Percentiles rank a stretch among this genome's conserved stretches.
phyloP scores from a whole-genome alignment of 1,140 invertebrate genomes.

The Tigriopus japonicus region DNA sequence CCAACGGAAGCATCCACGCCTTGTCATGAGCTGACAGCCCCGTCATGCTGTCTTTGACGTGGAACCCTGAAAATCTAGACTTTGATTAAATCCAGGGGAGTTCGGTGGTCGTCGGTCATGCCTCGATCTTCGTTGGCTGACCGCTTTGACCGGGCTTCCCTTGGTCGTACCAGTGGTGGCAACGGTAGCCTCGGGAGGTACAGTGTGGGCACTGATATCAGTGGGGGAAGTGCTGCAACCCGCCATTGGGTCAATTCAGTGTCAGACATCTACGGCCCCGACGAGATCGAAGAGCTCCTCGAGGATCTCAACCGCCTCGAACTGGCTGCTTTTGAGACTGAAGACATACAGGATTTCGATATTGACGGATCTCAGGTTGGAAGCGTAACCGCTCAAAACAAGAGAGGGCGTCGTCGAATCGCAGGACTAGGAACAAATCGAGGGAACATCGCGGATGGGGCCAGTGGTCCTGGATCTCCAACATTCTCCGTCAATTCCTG shows the following conservation, averaged over 20 bases:
- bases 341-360: conserved; percentile 12
- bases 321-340: conserved; percentile 2
- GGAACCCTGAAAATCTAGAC: no score
- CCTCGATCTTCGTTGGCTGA: background rate
- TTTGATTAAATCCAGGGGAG: no score
- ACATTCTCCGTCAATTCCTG: conserved; percentile 4
- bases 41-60: no score
- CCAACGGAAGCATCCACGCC: no score
- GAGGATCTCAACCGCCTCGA: conserved; percentile 13
- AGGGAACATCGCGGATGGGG: background rate
- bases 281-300: conserved; percentile 14
- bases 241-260: conserved; percentile 15
- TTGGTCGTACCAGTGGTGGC: conserved; percentile 9
- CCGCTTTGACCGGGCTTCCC: conserved; percentile 5
- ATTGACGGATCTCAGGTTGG: conserved; percentile 10
- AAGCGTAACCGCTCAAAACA: background rate
- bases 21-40: no score
- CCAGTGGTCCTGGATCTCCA: background rate
- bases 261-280: conserved; percentile 14
- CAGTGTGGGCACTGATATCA: background rate
- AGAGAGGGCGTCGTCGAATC: background rate
- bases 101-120: background rate
- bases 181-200: conserved; percentile 3
- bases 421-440: background rate
- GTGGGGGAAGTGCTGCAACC: conserved; percentile 5